phyloP scores from a whole-genome alignment of 2,797 vertebrate genomes.

The Ctenosaura bakeri region DNA sequence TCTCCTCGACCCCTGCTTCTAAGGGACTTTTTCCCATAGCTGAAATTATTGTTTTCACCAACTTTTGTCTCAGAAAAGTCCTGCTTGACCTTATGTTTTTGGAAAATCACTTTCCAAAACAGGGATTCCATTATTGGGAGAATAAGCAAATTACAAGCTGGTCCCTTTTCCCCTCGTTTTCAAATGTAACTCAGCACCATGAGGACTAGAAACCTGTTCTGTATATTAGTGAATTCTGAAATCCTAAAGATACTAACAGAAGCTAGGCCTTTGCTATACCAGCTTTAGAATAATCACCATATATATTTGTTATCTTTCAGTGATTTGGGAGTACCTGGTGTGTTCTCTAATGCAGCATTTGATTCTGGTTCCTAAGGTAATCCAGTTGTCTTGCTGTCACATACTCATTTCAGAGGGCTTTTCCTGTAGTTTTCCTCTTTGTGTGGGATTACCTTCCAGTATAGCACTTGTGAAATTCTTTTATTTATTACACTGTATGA shows the following conservation, averaged over 20 bases:
- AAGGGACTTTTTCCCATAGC: not conserved
- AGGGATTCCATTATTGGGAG: not conserved
- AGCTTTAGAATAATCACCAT: not conserved
- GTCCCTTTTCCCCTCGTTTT: not conserved
- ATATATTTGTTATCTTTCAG: conserved; percentile 62
- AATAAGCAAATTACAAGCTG: not conserved
- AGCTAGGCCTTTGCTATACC: not conserved
- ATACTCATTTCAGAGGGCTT: not conserved
- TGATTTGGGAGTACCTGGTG: conserved; percentile 69
- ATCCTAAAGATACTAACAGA: not conserved
- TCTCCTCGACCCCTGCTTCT: not conserved
- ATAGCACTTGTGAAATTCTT: not conserved
- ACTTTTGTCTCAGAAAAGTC: accelerated
- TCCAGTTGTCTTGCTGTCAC: not conserved
- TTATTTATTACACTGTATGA: not conserved
- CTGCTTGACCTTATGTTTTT: not conserved
- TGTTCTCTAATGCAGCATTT: conserved; percentile 73
- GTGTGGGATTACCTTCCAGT: not conserved
- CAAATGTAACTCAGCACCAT: not conserved
- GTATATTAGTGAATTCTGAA: not conserved
- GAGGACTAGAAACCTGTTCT: not conserved
- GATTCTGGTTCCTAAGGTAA: conserved; percentile 65
- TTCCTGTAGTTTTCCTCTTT: no score
- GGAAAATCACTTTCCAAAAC: not conserved
- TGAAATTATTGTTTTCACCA: not conserved